Base-by-base conservation (phyloP, 2,113 vertebrate species). In the Otolemur garnettii region DNA sequence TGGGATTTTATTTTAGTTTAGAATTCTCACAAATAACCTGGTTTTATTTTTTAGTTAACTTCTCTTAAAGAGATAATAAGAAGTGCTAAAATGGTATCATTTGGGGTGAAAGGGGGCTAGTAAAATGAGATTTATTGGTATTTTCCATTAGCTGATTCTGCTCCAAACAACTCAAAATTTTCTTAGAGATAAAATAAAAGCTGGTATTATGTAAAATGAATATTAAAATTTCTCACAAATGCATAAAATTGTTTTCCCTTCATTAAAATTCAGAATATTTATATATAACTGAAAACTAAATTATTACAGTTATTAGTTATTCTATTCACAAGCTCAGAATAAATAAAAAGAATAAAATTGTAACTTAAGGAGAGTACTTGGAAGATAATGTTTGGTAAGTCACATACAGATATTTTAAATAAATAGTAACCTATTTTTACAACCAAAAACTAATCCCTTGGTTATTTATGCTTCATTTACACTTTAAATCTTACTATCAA, bases 191-290 rank as follows among this genome's bases (percentile, higher is more conserved):
- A 9, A 53, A 95, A 71, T 33, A 81, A 71, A 79, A 90, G 11
- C 3, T n/a, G 53, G 14, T 55, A 72, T 96, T 78, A 24, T 33
- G 6, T 82, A 90, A 84, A 10, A 59, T 59, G 17, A 89, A 88
- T 79, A 89, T 24, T 81, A 17, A 93, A 85, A 77, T 82, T 78
- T 22, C 57, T 89, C 12, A 91, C 12, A 66, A 88, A 64, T 45
- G 10, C 42, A 82, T 35, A 81, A 74, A 75, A 22, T 85, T 92
- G 12, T 84, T 81, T 90, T 42, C 10, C 87, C 19, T 83, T n/a
- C 35, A 80, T 89, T 90, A 92, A 77, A 87, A 72, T 35, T 93
- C 69, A 84, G 6, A 92, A 57, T 57, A 66, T 72, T 72, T 87
- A 71, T 42, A 42, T 69, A 18, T 19, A 57, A 71, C 14, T 71